Evolutionary conservation across 2,113 vertebrate genomes (phyloP).

Genomic region (Paradoxurus hermaphroditus): DNA sequence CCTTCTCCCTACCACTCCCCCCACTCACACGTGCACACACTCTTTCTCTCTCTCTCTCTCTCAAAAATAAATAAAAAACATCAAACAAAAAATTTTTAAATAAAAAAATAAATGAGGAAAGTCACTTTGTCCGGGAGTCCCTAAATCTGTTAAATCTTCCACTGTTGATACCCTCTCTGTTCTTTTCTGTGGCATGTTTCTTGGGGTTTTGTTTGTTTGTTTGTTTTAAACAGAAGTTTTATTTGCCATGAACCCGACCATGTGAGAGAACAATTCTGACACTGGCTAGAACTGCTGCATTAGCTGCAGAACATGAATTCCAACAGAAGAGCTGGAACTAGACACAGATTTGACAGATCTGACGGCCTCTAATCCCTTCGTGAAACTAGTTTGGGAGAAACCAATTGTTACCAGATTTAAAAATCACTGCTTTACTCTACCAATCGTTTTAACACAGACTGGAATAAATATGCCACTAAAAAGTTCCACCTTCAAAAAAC

Average conservation of each 20-base stretch:
- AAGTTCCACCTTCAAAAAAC: slow-evolving; percentile 49
- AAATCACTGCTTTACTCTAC: slow-evolving; percentile 15
- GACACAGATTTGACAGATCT: neutral
- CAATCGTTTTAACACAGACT: neutral
- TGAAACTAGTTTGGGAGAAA: neutral
- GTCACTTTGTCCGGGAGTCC: neutral
- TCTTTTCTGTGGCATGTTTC: neutral
- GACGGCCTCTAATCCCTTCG: neutral
- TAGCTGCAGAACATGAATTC: neutral
- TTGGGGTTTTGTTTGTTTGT: too few species aligned
- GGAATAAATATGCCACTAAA: slow-evolving; percentile 74
- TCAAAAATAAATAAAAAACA: too few species aligned
- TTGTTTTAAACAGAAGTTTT: neutral
- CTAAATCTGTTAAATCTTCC: neutral
- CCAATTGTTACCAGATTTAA: neutral
- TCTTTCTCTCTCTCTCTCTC: too few species aligned
- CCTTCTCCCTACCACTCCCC: too few species aligned
- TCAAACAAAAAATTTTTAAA: too few species aligned
- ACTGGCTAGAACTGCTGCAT: neutral
- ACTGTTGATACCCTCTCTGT: neutral
- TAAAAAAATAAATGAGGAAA: neutral
- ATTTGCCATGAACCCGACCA: neutral
- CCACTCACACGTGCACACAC: too few species aligned
- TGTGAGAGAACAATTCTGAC: neutral
- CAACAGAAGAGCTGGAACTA: neutral